Evolutionary conservation across 2,888 invertebrate genomes (phyloP), one percentile per base, ranked within the genome.

Genomic region (Cerastis leucographa): DNA sequence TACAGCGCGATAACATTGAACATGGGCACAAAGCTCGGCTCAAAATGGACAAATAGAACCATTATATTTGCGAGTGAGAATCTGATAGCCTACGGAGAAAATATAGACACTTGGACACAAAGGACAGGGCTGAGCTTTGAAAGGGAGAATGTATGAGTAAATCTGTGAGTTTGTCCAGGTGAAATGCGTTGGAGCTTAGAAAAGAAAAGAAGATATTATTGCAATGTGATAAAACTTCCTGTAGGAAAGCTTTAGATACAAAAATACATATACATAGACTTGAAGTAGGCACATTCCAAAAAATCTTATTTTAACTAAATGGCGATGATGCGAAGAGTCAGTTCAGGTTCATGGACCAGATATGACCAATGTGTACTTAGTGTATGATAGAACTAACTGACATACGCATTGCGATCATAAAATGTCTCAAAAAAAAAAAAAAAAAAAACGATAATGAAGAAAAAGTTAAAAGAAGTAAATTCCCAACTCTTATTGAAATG

Each of bases 21-120:
- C 84, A 82, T 72, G 61, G 77, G 70, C 73, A 81, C 76, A 79
- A 75, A 72, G 78, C 78, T 74, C 42, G 19, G 83, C 86, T 85
- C 78, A 78, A 89, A 88, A 88, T 88, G 88, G 88, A 88, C 88
- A 88, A 88, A 87, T 87, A 87, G 89, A 89, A 82, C 86, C 84
- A 87, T 87, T 84, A 85, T 89, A 84, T 87, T 84, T 56, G 80
- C 89, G 67, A 78, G 80, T 84, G 86, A 62, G 82, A 77, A 88
- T 87, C 89, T 78, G 89, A 89, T 88, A 87, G 71, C 62, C 71
- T 7, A 46, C 42, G n/a, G 69, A 54, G 76, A 79, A 84, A 77
- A 85, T 87, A 82, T 82, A 76, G 78, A 85, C 77, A 79, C 71
- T 66, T 68, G 65, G 67, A 84, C 40, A 88, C 87, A 87, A 88